Conservation (phyloP, 2,888 invertebrate genomes). For the Leucania comma region DNA sequence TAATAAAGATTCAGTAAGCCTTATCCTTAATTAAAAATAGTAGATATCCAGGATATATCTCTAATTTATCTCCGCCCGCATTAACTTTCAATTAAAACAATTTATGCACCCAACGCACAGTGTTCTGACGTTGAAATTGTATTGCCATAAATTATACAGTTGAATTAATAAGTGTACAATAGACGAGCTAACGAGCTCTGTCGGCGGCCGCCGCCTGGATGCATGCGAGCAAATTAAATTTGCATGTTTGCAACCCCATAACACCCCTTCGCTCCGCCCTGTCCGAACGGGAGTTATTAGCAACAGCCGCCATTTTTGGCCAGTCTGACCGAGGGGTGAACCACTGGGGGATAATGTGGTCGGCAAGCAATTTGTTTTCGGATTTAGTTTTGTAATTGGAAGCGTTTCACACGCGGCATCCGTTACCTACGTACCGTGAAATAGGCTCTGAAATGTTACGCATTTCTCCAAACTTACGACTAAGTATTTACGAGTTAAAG, state of each 20-base stretch:
- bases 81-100: conserved; percentile 88
- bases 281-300: conserved; percentile 70
- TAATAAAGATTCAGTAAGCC: conserved; percentile 13
- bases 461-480: conserved; percentile 17
- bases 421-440: conserved; percentile 31
- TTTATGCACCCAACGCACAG: conserved; percentile 80
- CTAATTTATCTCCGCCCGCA: conserved; percentile 77
- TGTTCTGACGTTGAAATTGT: conserved; percentile 72
- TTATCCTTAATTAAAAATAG: conserved; percentile 49
- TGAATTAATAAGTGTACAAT: conserved; percentile 88
- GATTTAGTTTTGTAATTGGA: conserved; percentile 71
- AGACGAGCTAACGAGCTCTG: conserved; percentile 82
- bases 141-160: conserved; percentile 84
- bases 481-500: conserved; percentile 34
- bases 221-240: conserved; percentile 86
- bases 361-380: conserved; percentile 73
- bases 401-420: conserved; percentile 54
- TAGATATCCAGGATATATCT: conserved; percentile 42
- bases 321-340: conserved; percentile 66
- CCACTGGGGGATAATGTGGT: conserved; percentile 70
- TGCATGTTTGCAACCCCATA: conserved; percentile 87
- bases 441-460: conserved; percentile 26
- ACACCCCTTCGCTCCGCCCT: conserved; percentile 76
- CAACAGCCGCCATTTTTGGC: conserved; percentile 79
- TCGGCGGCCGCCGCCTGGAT: conserved; percentile 81